These are phyloP conservation scores for Uropetala carovei DNA, from an alignment of 2,888 invertebrate species.

Conservation along the genomic window DNA sequence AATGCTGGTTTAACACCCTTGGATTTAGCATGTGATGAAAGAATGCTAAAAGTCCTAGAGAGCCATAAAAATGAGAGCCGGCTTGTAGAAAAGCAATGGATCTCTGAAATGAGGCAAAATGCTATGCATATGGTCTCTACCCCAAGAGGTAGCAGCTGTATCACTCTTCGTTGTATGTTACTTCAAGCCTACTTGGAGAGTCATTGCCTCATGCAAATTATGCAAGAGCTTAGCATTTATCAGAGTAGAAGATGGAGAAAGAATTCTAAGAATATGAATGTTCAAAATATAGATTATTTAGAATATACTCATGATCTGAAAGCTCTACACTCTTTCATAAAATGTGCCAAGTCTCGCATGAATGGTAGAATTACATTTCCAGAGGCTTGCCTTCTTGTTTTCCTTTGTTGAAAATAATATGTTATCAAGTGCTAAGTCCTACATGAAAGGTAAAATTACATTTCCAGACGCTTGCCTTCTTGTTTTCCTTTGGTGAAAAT, in stretches of 20 bases:
- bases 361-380: background rate
- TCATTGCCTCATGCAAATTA: background rate
- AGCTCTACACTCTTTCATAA: background rate
- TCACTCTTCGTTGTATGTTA: conserved; percentile 14
- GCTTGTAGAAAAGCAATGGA: background rate
- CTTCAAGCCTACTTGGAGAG: background rate
- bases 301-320: conserved; percentile 38
- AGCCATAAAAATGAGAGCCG: background rate
- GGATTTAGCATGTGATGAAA: background rate
- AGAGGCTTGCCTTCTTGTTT: no score
- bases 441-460: no score
- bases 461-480: no score
- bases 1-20: conserved; percentile 7
- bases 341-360: conserved; percentile 8
- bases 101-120: conserved; percentile 31
- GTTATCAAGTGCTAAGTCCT: no score
- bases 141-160: background rate
- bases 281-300: conserved; percentile 34
- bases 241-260: background rate
- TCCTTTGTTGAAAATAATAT: no score
- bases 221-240: background rate
- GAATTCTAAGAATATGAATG: background rate
- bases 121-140: background rate
- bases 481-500: no score
- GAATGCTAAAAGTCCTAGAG: background rate